Base-by-base conservation (phyloP, 2,797 vertebrate species). In the Gambusia yucatana region DNA sequence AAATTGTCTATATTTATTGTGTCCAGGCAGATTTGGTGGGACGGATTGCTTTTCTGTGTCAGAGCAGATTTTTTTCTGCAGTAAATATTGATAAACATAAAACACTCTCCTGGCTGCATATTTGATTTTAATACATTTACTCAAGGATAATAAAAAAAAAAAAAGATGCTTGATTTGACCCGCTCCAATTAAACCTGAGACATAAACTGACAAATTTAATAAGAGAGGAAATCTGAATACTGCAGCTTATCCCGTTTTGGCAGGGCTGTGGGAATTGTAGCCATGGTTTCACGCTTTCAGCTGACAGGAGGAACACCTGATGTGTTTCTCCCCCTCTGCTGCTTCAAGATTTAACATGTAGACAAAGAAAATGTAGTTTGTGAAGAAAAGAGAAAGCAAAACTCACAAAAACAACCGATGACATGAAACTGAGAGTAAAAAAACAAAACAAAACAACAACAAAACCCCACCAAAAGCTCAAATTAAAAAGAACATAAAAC, bases 381-480 rank as follows among this genome's bases (percentile, higher is more conserved):
- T 63, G 17, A 22, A 63, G 30, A 16, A 36, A 63, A 65, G 17
- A 65, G 63, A 65, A 65, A 65, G 63, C 22, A 39, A 65, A 41
- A 65, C 36, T 41, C 63, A 39, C 20, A 4, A 20, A 10, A 22
- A 65, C 36, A 65, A 30, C 20, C 4, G 17, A 17, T 8, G 14
- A 65, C 36, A 39, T 65, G 10, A 65, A 65, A 65, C 33, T 65
- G 63, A 65, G 39, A 65, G 63, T 39, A 39, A 65, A 65, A 39
- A 36, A 39, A 22, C 4, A 30, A 14, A 33, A 61, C 14, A 59
- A 36, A 1, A 17, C 7, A 36, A 36, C 17, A 36, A 8, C 8
- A 30, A 57, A 57, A 39, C 4, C 36, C 36, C 36, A 46, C 43
- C 14, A 3, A 36, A 63, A 36, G 17, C 17, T 8, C 33, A 36